phyloP scores from a whole-genome alignment of 2,113 vertebrate species.

The Cyanoliseus patagonus region DNA sequence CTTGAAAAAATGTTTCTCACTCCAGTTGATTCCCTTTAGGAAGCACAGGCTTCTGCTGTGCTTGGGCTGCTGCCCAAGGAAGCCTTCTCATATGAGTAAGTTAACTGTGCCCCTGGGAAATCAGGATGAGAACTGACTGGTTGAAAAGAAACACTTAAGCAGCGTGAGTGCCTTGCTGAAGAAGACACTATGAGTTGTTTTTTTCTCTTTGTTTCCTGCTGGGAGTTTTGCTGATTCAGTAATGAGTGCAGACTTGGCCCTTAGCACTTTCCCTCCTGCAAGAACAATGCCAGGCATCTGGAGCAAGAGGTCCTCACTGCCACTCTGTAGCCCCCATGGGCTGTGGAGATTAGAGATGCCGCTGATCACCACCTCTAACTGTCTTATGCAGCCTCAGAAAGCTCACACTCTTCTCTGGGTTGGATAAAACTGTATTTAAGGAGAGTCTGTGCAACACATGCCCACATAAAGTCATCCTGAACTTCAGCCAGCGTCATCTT shows the following conservation, averaged over 20 bases:
- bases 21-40: neutral
- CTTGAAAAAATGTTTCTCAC: neutral
- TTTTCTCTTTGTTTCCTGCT: neutral
- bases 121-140: neutral
- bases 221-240: neutral
- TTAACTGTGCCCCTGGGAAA: neutral
- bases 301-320: neutral
- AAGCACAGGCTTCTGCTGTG: neutral
- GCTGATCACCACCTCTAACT: no score
- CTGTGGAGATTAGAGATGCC: neutral
- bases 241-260: neutral
- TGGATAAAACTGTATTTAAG: neutral
- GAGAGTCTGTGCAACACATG: no score
- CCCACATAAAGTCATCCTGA: neutral
- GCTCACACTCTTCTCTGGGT: neutral
- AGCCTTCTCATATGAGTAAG: neutral
- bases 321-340: neutral
- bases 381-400: neutral
- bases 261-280: neutral
- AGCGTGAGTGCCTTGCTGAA: no score
- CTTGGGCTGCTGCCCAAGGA: no score
- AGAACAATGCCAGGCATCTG: neutral
- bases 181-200: neutral
- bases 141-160: neutral
- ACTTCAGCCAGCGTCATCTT: neutral